These are phyloP conservation scores for Drosophila meridionalis DNA, from an alignment of 2,888 invertebrate species.

Conservation along the genomic window DNA sequence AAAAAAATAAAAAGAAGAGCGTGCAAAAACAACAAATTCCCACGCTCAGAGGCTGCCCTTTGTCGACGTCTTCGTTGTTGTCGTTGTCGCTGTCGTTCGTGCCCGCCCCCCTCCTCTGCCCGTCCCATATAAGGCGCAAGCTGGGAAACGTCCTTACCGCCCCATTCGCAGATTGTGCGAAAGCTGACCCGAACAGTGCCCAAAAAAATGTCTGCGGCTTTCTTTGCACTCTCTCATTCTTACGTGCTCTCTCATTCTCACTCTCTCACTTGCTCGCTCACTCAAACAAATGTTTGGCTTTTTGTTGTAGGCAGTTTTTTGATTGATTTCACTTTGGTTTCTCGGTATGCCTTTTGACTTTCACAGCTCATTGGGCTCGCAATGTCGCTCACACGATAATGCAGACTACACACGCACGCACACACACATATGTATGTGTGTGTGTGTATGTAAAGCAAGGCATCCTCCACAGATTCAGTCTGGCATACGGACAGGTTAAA, in stretches of 20 bases:
- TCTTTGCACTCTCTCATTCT: slow-evolving; percentile 38
- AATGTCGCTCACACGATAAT: slow-evolving; percentile 67
- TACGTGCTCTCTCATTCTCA: slow-evolving; percentile 21
- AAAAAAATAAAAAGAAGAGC: slow-evolving; percentile 43
- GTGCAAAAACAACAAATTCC: slow-evolving; percentile 74
- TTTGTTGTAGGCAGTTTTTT: slow-evolving; percentile 47
- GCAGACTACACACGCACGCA: background rate
- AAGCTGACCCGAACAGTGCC: slow-evolving; percentile 45
- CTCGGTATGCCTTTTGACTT: slow-evolving; percentile 64
- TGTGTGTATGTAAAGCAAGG: background rate
- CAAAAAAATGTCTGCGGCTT: slow-evolving; percentile 63
- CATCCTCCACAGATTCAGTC: slow-evolving; percentile 20
- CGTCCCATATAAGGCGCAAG: slow-evolving; percentile 69
- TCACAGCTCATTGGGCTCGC: slow-evolving; percentile 74
- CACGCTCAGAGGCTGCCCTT: slow-evolving; percentile 72
- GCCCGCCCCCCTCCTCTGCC: background rate
- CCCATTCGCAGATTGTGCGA: slow-evolving; percentile 54
- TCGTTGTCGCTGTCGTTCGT: slow-evolving; percentile 42
- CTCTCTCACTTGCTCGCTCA: slow-evolving; percentile 10
- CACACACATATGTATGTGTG: too few species aligned
- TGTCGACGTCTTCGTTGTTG: slow-evolving; percentile 55
- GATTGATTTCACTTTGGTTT: slow-evolving; percentile 71
- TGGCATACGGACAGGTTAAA: slow-evolving; percentile 45
- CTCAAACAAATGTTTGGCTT: slow-evolving; percentile 36
- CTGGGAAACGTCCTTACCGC: slow-evolving; percentile 72